These are phyloP conservation scores for Vespertilio murinus DNA, from an alignment of 2,797 vertebrate species.

Conservation along the genomic window DNA sequence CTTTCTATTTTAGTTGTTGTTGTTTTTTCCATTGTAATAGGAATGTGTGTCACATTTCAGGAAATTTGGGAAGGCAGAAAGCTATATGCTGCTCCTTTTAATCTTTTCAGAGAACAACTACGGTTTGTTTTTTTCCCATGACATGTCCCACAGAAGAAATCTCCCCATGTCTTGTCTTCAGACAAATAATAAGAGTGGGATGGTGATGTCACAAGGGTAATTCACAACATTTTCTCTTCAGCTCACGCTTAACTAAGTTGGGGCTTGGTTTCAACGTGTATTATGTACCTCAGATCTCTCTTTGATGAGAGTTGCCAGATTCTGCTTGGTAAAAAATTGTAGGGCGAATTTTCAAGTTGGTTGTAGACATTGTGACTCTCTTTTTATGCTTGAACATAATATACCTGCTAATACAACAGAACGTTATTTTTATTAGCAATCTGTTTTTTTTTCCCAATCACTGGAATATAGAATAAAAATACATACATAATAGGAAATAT, in stretches of 20 bases:
- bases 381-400: neutral
- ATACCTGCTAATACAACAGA: neutral
- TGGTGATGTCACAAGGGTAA: neutral
- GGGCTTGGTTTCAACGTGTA: neutral
- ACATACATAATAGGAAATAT: neutral
- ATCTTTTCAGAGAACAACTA: neutral
- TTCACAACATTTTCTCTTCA: neutral
- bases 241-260: neutral
- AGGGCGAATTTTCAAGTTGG: neutral
- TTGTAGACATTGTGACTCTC: neutral
- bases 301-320: neutral
- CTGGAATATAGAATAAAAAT: neutral
- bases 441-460: constrained; percentile 22
- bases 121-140: neutral
- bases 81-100: neutral
- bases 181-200: neutral
- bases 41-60: neutral
- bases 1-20: neutral
- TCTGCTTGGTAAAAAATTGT: neutral
- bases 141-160: neutral
- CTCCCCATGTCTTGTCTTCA: neutral
- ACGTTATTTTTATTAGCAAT: neutral
- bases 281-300: neutral
- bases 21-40: neutral
- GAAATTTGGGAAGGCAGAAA: constrained; percentile 22